A percentile compares a stretch with the other conserved stretches of the same genome.
These are phyloP conservation scores for Laticauda colubrina DNA, from an alignment of 2,113 vertebrate species.

Conservation along the genomic window DNA sequence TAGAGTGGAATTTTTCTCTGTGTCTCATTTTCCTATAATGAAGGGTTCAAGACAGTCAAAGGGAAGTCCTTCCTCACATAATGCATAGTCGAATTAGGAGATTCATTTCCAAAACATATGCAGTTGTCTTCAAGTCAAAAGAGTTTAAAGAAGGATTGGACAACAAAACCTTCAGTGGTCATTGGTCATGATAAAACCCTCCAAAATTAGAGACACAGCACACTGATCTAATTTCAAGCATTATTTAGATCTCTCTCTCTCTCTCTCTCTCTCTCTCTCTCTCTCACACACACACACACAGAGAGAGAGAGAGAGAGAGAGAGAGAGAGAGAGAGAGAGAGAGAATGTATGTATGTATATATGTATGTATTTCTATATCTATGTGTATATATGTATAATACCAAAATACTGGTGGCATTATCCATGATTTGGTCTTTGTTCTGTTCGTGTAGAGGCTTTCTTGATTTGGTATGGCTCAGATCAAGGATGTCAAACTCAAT, in stretches of 20 bases:
- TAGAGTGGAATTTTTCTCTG: background rate
- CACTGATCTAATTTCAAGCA: background rate
- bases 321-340: too few relatives aligned
- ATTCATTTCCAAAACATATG: background rate
- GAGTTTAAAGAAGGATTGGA: background rate
- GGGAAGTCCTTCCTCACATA: background rate
- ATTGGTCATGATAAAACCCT: background rate
- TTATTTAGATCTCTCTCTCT: background rate
- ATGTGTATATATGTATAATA: background rate
- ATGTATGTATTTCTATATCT: too few relatives aligned
- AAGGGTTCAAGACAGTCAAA: background rate
- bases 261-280: too few relatives aligned
- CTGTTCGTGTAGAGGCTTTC: background rate
- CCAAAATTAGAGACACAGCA: background rate
- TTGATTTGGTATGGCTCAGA: background rate
- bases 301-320: too few relatives aligned
- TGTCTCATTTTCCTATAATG: background rate
- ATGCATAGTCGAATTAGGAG: too few relatives aligned
- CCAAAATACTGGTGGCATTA: conserved; percentile 14
- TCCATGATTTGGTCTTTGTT: background rate
- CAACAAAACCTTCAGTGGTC: background rate
- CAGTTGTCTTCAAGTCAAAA: too few relatives aligned
- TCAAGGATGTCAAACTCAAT: background rate
- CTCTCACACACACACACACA: too few relatives aligned
- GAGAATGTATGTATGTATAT: too few relatives aligned